phyloP scores from a whole-genome alignment of 1,140 invertebrate genomes.

The Laodelphax striatellus region DNA sequence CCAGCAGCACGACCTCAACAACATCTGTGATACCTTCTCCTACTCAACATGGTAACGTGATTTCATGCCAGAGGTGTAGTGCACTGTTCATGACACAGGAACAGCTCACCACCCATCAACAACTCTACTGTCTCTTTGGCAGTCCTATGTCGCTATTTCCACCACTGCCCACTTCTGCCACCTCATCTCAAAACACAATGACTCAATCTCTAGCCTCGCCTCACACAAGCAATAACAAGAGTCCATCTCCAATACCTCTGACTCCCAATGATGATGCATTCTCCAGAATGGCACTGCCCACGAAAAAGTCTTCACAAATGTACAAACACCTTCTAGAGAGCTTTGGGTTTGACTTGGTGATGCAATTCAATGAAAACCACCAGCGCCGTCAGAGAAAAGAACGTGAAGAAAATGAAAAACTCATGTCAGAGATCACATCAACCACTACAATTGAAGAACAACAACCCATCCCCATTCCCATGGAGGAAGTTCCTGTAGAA shows the following conservation, averaged over 20 bases:
- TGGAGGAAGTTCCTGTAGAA: slow-evolving; percentile 29
- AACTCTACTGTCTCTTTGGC: slow-evolving; percentile 66
- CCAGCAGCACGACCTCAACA: slow-evolving; percentile 22
- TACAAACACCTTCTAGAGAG: slow-evolving; percentile 85
- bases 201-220: slow-evolving; percentile 20
- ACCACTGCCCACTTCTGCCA: slow-evolving; percentile 36
- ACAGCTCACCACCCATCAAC: slow-evolving; percentile 68
- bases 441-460: slow-evolving; percentile 17
- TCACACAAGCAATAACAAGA: slow-evolving; percentile 21
- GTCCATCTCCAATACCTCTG: slow-evolving; percentile 23
- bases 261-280: slow-evolving; percentile 25
- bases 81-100: slow-evolving; percentile 67
- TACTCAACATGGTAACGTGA: slow-evolving; percentile 32
- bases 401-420: slow-evolving; percentile 27
- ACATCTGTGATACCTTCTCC: slow-evolving; percentile 24
- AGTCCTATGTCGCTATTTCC: slow-evolving; percentile 48
- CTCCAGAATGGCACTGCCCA: slow-evolving; percentile 34
- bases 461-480: slow-evolving; percentile 21
- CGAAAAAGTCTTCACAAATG: slow-evolving; percentile 64
- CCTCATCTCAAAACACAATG: slow-evolving; percentile 21
- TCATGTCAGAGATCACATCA: slow-evolving; percentile 24
- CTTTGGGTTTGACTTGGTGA: slow-evolving; percentile 89
- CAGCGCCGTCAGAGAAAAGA: slow-evolving; percentile 49
- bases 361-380: slow-evolving; percentile 91
- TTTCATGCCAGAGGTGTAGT: slow-evolving; percentile 62